These are phyloP conservation scores for Cosmia trapezina DNA, from an alignment of 2,888 invertebrate species.

Conservation along the genomic window DNA sequence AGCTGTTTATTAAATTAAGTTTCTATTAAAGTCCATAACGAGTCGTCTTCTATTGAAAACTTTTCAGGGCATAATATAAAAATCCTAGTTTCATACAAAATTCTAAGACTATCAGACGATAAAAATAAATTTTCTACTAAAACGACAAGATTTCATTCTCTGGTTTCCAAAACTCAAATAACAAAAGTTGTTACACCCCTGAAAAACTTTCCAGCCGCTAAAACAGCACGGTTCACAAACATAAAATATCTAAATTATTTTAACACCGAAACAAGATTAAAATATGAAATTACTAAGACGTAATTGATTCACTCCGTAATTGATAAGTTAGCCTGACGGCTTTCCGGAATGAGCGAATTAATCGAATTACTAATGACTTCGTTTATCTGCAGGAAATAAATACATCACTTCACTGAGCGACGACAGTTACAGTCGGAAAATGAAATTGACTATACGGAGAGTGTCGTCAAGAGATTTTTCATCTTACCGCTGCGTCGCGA, in stretches of 20 bases:
- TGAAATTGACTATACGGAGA: constrained; percentile 96
- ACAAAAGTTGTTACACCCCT: constrained; percentile 15
- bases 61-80: neutral
- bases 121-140: constrained; percentile 9
- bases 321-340: constrained; percentile 57
- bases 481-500: constrained; percentile 97
- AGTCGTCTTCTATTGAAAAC: neutral
- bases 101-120: neutral
- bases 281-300: constrained; percentile 45
- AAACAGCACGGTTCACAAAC: constrained; percentile 14
- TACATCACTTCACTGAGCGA: constrained; percentile 96
- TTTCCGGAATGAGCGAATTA: constrained; percentile 51
- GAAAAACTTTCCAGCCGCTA: constrained; percentile 25
- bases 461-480: constrained; percentile 95
- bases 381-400: constrained; percentile 93
- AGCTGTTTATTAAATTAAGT: neutral
- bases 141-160: neutral
- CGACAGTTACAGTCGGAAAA: constrained; percentile 96
- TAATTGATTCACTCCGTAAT: constrained; percentile 55
- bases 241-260: constrained; percentile 25
- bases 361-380: constrained; percentile 56
- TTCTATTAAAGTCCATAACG: too few relatives aligned
- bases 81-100: neutral
- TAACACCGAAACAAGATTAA: constrained; percentile 43
- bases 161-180: constrained; percentile 17